These are phyloP conservation scores for Gopherus evgoodei DNA, from an alignment of 2,113 vertebrate species.

Conservation along the genomic window DNA sequence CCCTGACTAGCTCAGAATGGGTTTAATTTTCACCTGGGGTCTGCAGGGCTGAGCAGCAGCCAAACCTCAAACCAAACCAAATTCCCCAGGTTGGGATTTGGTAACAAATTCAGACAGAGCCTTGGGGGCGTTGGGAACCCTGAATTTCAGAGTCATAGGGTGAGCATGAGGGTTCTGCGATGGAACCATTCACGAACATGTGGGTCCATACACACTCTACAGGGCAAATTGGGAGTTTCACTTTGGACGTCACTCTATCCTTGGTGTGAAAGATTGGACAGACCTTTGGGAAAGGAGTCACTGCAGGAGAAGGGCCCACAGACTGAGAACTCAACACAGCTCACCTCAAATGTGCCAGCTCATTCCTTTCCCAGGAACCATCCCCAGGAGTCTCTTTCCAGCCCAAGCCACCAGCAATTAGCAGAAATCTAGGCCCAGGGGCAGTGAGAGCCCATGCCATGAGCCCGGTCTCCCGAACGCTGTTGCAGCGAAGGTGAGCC, in stretches of 20 bases:
- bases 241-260: no score
- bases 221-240: background rate
- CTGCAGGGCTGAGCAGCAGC: background rate
- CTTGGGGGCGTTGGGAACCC: background rate
- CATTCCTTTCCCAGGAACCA: no score
- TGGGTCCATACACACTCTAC: no score
- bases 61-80: rapidly evolving
- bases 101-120: background rate
- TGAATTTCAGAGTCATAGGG: background rate
- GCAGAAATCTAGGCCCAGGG: background rate
- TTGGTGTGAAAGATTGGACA: no score
- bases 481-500: background rate
- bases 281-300: background rate
- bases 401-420: background rate
- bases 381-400: background rate
- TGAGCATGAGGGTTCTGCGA: no score
- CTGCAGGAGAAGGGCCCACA: background rate
- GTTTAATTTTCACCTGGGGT: background rate
- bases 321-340: rapidly evolving
- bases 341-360: background rate
- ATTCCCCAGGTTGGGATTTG: background rate
- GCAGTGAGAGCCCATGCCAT: no score
- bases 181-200: background rate
- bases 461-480: no score
- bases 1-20: background rate